Conservation (phyloP, 2,888 invertebrate species). For the Lasioglossum vierecki region DNA sequence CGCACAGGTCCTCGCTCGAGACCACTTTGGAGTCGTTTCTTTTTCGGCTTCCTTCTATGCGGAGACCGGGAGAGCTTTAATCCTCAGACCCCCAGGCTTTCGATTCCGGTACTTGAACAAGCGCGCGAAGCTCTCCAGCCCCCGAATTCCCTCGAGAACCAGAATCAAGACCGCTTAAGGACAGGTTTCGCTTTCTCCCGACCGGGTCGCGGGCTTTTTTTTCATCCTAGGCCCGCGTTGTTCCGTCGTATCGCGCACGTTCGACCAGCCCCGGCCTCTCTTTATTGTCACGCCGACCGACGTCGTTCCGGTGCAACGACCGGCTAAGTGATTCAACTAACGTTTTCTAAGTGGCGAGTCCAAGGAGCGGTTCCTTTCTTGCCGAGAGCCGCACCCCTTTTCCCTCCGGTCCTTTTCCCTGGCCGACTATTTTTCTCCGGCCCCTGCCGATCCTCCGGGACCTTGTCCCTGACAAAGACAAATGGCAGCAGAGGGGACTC, state of each 20-base stretch:
- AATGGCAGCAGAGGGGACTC: constrained; percentile 5
- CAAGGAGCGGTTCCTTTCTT: constrained; percentile 52
- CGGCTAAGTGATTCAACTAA: constrained; percentile 67
- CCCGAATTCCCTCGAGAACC: not conserved
- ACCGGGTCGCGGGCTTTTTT: constrained; percentile 51
- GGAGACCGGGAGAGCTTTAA: not conserved
- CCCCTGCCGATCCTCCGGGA: constrained; percentile 25
- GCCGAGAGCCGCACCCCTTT: constrained; percentile 3
- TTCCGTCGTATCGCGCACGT: constrained; percentile 62
- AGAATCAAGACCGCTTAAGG: not conserved
- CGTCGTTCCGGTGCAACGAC: constrained; percentile 69
- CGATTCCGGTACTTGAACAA: not conserved
- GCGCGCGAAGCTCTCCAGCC: not conserved
- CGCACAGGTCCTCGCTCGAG: not conserved
- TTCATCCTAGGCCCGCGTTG: constrained; percentile 34
- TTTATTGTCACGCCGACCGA: constrained; percentile 65
- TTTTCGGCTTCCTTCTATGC: not conserved
- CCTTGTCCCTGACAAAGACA: constrained; percentile 37
- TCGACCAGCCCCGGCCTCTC: constrained; percentile 56
- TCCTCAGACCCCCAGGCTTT: not conserved
- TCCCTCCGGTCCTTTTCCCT: constrained; percentile 20
- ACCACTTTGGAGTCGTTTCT: not conserved
- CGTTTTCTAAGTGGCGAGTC: constrained; percentile 63
- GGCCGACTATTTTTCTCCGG: constrained; percentile 27
- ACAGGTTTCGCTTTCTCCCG: constrained; percentile 66